These are phyloP conservation scores for Atractosteus spatula DNA, from an alignment of 2,113 vertebrate genomes.

Conservation along the genomic window DNA sequence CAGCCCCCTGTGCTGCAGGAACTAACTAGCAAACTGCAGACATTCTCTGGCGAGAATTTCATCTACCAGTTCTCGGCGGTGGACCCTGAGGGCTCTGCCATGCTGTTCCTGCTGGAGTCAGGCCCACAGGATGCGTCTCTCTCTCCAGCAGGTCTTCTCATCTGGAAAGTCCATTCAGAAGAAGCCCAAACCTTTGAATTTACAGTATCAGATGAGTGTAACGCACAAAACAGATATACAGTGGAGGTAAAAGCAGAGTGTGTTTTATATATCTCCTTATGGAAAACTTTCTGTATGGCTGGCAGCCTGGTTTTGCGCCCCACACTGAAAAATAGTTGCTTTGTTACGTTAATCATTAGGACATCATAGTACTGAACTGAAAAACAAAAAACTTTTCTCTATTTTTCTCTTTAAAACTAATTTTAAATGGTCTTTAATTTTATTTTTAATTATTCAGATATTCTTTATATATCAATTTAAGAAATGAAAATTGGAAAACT, in stretches of 20 bases:
- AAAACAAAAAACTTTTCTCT: too few relatives aligned
- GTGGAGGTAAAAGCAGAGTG: conserved; percentile 56
- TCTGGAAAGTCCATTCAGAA: conserved; percentile 65
- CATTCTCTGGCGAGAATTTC: conserved; percentile 75
- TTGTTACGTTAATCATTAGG: too few relatives aligned
- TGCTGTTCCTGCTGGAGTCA: conserved; percentile 68
- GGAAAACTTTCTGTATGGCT: neutral
- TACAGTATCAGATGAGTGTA: conserved; percentile 66
- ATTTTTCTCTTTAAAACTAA: too few relatives aligned
- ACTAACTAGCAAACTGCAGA: conserved; percentile 54
- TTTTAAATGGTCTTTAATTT: too few relatives aligned
- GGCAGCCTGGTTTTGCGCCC: neutral
- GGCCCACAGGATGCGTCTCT: conserved; percentile 61
- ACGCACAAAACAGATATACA: conserved; percentile 61
- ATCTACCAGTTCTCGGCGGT: conserved; percentile 71
- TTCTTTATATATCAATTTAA: too few relatives aligned
- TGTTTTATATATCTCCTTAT: neutral
- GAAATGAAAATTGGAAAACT: too few relatives aligned
- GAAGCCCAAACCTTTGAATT: conserved; percentile 55
- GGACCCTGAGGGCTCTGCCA: conserved; percentile 73
- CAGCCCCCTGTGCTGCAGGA: conserved; percentile 66
- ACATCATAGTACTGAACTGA: too few relatives aligned
- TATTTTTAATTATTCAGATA: too few relatives aligned
- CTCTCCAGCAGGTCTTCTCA: conserved; percentile 73
- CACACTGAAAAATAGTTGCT: neutral